phyloP scores from a whole-genome alignment of 2,797 vertebrate genomes.

The Clarias laeviceps region DNA sequence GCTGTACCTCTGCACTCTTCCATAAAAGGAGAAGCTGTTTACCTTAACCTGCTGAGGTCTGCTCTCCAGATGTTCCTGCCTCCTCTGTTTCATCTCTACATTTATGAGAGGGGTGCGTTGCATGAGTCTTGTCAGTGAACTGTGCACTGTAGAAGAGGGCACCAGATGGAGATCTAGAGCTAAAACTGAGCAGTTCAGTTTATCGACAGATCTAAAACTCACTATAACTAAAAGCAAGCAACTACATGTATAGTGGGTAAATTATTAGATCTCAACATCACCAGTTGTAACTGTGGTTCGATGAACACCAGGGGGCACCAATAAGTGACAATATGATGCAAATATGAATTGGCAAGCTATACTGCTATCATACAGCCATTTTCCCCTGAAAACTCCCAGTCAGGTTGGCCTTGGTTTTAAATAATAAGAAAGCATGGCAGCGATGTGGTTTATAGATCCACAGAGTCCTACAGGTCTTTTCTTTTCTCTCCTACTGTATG shows the following conservation, averaged over 20 bases:
- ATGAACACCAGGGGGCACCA: neutral
- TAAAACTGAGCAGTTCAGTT: neutral
- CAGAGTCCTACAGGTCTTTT: conserved; percentile 8
- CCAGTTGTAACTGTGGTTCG: neutral
- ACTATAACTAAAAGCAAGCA: too few species aligned
- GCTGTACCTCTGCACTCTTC: conserved; percentile 75
- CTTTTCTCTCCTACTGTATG: neutral
- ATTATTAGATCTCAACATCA: neutral
- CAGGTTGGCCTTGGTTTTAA: neutral
- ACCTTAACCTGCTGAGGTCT: conserved; percentile 79
- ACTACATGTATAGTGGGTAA: too few species aligned
- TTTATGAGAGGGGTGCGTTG: conserved; percentile 4
- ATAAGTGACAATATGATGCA: neutral
- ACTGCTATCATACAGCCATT: neutral
- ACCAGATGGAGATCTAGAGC: conserved; percentile 13
- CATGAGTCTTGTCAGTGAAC: conserved; percentile 17
- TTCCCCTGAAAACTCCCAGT: neutral
- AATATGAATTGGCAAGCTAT: neutral
- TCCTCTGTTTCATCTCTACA: conserved; percentile 73
- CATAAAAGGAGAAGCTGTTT: conserved; percentile 80
- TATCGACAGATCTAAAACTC: neutral
- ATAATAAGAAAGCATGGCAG: neutral
- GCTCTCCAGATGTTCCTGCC: conserved; percentile 76
- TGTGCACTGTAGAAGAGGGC: conserved; percentile 14
- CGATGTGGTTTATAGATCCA: neutral